Evolutionary conservation across 1,140 invertebrate genomes (phyloP), one percentile per base, ranked within the genome.

Genomic region (Lordiphosa clarofinis): DNA sequence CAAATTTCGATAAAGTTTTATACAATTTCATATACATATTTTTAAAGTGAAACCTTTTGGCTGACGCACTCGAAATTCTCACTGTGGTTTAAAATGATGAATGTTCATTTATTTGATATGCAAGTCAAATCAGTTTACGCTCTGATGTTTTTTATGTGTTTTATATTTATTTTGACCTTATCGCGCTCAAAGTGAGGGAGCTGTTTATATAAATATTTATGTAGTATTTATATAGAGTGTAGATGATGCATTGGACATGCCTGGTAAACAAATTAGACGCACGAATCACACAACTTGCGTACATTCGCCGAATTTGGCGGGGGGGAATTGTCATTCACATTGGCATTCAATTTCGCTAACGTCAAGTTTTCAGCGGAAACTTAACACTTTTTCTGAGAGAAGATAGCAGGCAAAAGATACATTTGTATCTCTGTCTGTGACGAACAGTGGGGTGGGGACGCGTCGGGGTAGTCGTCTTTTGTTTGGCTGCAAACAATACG

Each of bases 401-500:
- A 75, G 61, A 72, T 56, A 57, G 52, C 43, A 42, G 11, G 36
- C 54, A 55, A 55, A 57, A 49, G 31, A 50, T 66, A 58, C 54
- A 52, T 56, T 42, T 52, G 43, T 58, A 44, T 50, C 37, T 58
- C 24, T n/a, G n/a, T 8, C 28, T 31, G 28, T 31, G 28, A 31
- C 28, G 28, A 8, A 7, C 38, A 19, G 36, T 28, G 36, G 21
- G 28, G 5, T 56, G 38, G 57, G 12, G 44, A 15, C 15, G n/a
- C 15, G 36, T 33, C 7, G 39, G 38, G 12, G 4, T 3, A 19
- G 19, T 19, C 4, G 28, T 50, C 50, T 54, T 68, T 68, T 65
- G 59, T 55, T 69, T 63, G 28, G 40, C 47, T 66, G 53, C 71
- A 65, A 72, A 78, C 70, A 78, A 81, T 78, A 78, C 56, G 69